phyloP scores from a whole-genome alignment of 1,140 invertebrate species.

The Drosophila ananassae region DNA sequence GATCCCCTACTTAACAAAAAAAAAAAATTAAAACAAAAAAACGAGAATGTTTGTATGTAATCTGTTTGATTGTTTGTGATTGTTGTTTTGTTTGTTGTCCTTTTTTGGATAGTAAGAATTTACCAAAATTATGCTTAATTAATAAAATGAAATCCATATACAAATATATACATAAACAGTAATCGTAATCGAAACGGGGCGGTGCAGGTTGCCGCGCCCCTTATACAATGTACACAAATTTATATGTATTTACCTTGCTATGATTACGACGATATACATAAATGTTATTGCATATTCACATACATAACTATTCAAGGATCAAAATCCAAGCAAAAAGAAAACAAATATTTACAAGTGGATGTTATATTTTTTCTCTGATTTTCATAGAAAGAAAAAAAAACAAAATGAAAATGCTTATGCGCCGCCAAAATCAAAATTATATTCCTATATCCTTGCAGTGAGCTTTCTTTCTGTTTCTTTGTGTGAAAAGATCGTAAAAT shows the following conservation, averaged over 20 bases:
- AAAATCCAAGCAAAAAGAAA: conserved; percentile 21
- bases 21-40: background rate
- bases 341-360: conserved; percentile 57
- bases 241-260: conserved; percentile 80
- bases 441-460: background rate
- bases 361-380: conserved; percentile 59
- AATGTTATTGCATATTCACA: conserved; percentile 80
- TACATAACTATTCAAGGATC: conserved; percentile 46
- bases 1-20: conserved; percentile 3
- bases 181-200: conserved; percentile 3
- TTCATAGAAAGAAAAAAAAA: conserved; percentile 31
- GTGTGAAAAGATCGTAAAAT: too few species aligned
- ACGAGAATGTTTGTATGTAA: conserved; percentile 41
- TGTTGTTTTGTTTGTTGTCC: conserved; percentile 48
- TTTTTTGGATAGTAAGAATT: conserved; percentile 51
- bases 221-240: conserved; percentile 72
- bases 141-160: background rate
- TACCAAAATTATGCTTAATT: conserved; percentile 32
- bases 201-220: conserved; percentile 30
- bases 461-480: too few species aligned
- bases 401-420: conserved; percentile 28
- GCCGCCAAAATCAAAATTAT: conserved; percentile 22
- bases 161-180: conserved; percentile 7
- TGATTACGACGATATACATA: conserved; percentile 70
- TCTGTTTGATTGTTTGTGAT: conserved; percentile 54